These are phyloP conservation scores for Hippocampus mohnikei DNA, from an alignment of 2,113 vertebrate species.

Conservation along the genomic window DNA sequence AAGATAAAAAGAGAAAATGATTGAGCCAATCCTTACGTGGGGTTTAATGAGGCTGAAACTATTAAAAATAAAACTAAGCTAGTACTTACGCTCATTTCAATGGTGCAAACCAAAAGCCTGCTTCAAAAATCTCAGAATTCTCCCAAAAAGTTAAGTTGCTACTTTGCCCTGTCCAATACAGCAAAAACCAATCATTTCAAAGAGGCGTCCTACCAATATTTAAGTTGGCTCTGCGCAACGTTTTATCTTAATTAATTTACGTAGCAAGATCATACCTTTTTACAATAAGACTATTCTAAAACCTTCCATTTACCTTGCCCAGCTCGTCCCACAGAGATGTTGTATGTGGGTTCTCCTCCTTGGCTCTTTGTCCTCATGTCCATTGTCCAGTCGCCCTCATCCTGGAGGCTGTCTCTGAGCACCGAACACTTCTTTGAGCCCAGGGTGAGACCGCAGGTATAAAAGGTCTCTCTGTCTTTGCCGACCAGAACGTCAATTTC, in stretches of 20 bases:
- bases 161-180: background rate
- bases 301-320: constrained; percentile 79
- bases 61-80: background rate
- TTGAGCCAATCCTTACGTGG: constrained; percentile 23
- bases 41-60: background rate
- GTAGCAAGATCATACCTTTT: background rate
- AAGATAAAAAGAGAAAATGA: constrained; percentile 19
- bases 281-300: background rate
- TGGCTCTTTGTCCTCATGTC: constrained; percentile 98
- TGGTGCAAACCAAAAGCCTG: background rate
- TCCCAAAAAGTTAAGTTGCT: background rate
- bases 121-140: background rate
- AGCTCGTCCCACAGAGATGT: constrained; percentile 88
- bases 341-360: constrained; percentile 93
- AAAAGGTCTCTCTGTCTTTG: constrained; percentile 94
- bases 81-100: background rate
- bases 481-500: constrained; percentile 94
- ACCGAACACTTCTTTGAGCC: constrained; percentile 97
- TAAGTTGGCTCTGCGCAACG: too few relatives aligned
- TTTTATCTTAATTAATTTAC: background rate
- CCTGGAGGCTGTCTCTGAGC: constrained; percentile 89
- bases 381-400: constrained; percentile 92
- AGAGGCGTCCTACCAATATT: too few relatives aligned
- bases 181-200: background rate
- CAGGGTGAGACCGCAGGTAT: constrained; percentile 90